Conservation (phyloP, 2,113 vertebrate species). For the Nothocercus julius region DNA sequence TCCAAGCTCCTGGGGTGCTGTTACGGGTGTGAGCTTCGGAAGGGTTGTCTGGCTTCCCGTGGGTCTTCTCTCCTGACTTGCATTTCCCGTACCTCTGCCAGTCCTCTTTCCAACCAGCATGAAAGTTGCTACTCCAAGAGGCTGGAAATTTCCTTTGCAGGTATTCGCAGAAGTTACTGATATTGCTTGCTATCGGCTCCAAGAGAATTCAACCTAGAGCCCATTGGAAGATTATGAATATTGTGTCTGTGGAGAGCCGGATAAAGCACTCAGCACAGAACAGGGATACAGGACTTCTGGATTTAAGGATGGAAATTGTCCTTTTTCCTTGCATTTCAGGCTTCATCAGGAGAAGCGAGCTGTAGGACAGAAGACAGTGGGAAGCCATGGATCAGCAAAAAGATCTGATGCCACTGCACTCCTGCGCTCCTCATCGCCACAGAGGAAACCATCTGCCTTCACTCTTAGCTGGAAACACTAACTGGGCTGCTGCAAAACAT, state of each 20-base stretch:
- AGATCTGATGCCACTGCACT: accelerated
- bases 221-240: neutral
- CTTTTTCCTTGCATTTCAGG: neutral
- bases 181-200: neutral
- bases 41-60: accelerated
- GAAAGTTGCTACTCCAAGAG: neutral
- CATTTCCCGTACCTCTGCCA: neutral
- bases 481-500: neutral
- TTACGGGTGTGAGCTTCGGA: accelerated
- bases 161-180: neutral
- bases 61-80: accelerated
- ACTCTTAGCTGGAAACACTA: neutral
- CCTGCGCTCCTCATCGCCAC: accelerated
- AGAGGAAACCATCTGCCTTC: neutral
- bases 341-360: neutral
- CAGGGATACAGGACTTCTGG: neutral
- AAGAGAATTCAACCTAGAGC: neutral
- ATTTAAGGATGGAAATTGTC: neutral
- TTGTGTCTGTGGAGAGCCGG: neutral
- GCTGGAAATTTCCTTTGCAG: neutral
- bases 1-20: neutral
- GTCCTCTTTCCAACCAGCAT: neutral
- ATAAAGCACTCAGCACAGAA: neutral
- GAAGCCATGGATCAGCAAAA: neutral
- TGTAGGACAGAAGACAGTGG: neutral